These are phyloP conservation scores for Pristionchus fissidentatus DNA, from an alignment of 2,888 invertebrate species.

Conservation along the genomic window DNA sequence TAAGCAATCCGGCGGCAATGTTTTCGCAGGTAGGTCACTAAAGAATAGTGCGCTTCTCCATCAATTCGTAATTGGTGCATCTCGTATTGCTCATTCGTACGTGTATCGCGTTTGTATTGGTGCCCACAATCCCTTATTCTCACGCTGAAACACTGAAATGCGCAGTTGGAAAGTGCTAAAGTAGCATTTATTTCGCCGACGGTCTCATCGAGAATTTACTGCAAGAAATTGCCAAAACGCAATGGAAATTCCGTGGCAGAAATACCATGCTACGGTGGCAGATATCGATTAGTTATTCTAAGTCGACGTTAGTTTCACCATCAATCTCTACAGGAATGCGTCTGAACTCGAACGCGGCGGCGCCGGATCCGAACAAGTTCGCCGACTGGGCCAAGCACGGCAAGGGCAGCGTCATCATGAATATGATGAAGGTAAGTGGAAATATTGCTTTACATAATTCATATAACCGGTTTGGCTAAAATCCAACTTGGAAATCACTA, in stretches of 20 bases:
- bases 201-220: not conserved
- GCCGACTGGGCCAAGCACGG: conserved; percentile 62
- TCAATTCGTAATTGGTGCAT: too few species aligned
- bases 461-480: too few species aligned
- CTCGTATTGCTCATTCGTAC: too few species aligned
- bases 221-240: not conserved
- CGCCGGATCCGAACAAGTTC: conserved; percentile 55
- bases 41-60: too few species aligned
- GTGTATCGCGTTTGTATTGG: too few species aligned
- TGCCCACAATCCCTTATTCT: too few species aligned
- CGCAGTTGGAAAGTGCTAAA: too few species aligned
- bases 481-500: too few species aligned
- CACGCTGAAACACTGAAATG: too few species aligned
- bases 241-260: too few species aligned
- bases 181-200: not conserved
- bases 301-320: not conserved
- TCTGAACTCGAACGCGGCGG: conserved; percentile 52
- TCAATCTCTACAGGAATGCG: conserved; percentile 64
- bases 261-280: too few species aligned
- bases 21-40: conserved; percentile 56
- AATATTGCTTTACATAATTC: too few species aligned
- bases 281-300: not conserved
- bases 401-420: conserved; percentile 65
- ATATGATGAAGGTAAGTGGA: conserved; percentile 71
- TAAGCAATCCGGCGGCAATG: conserved; percentile 57